A percentile compares a stretch with the other conserved stretches of the same genome.
phyloP scores from a whole-genome alignment of 2,888 invertebrate genomes.

The Timandra comae region DNA sequence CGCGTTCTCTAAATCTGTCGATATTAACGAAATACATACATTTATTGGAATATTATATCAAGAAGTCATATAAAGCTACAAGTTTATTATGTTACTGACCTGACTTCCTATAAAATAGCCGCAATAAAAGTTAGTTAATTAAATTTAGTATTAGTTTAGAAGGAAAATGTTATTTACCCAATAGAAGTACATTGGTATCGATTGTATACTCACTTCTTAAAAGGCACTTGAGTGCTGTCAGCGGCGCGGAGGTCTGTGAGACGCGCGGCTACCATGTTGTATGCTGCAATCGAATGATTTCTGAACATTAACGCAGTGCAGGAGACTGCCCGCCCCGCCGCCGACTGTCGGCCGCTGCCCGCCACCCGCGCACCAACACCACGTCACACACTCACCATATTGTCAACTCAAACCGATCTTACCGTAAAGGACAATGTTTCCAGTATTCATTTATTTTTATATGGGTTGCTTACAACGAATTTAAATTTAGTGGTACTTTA shows the following conservation, averaged over 20 bases:
- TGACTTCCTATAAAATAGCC: slow-evolving; percentile 55
- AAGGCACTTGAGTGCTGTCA: slow-evolving; percentile 97
- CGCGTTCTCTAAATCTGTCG: slow-evolving; percentile 92
- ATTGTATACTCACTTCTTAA: slow-evolving; percentile 91
- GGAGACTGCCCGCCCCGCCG: slow-evolving; percentile 29
- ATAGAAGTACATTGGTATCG: slow-evolving; percentile 2
- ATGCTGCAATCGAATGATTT: slow-evolving; percentile 91
- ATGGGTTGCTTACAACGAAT: too few species aligned
- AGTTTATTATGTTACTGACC: slow-evolving; percentile 41
- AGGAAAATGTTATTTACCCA: background rate
- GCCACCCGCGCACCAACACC: slow-evolving; percentile 31
- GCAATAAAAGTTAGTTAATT: slow-evolving; percentile 21
- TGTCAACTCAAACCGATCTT: slow-evolving; percentile 60
- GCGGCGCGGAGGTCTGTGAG: slow-evolving; percentile 96
- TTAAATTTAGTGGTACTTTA: too few species aligned
- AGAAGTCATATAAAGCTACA: background rate
- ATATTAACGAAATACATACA: slow-evolving; percentile 10
- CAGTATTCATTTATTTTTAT: background rate
- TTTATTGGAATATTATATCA: background rate
- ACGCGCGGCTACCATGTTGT: slow-evolving; percentile 98
- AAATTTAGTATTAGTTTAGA: background rate
- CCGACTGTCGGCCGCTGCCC: slow-evolving; percentile 28
- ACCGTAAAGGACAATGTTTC: slow-evolving; percentile 31
- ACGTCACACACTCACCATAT: slow-evolving; percentile 64
- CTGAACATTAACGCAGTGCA: slow-evolving; percentile 74